Evolutionary conservation across 2,888 invertebrate species (phyloP).

Genomic region (Parelbella ahira): DNA sequence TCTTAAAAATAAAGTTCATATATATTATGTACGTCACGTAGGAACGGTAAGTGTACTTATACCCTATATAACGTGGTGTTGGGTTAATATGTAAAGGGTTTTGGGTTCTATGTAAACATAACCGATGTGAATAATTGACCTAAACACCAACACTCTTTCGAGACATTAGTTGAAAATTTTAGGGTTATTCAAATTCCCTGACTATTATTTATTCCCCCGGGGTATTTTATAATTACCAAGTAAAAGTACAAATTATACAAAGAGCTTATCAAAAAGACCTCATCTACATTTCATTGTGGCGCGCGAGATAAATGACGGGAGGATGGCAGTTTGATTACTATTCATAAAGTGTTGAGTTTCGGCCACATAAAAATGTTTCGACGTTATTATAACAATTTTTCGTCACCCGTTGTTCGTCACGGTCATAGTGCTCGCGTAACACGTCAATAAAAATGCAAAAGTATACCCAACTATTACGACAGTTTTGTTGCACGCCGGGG

Average conservation of each 20-base stretch:
- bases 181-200: conserved; percentile 31
- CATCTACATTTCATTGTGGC: conserved; percentile 65
- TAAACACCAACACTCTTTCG: too few species aligned
- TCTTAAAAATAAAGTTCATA: too few species aligned
- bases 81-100: too few species aligned
- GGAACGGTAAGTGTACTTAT: too few species aligned
- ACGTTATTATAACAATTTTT: conserved; percentile 14
- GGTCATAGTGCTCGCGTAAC: conserved; percentile 12
- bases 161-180: conserved; percentile 9
- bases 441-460: conserved; percentile 18
- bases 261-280: conserved; percentile 56
- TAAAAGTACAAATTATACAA: conserved; percentile 54
- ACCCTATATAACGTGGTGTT: too few species aligned
- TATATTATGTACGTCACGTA: too few species aligned
- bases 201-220: conserved; percentile 39
- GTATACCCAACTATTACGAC: conserved; percentile 12
- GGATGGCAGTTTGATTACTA: conserved; percentile 61
- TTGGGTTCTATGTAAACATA: too few species aligned
- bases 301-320: conserved; percentile 57
- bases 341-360: conserved; percentile 59
- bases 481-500: conserved; percentile 8
- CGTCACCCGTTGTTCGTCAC: conserved; percentile 8
- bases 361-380: conserved; percentile 43
- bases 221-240: conserved; percentile 48
- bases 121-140: too few species aligned